Percentiles rank a stretch among this genome's conserved stretches.
phyloP scores from a whole-genome alignment of 2,888 invertebrate genomes.

The Phalera bucephala region DNA sequence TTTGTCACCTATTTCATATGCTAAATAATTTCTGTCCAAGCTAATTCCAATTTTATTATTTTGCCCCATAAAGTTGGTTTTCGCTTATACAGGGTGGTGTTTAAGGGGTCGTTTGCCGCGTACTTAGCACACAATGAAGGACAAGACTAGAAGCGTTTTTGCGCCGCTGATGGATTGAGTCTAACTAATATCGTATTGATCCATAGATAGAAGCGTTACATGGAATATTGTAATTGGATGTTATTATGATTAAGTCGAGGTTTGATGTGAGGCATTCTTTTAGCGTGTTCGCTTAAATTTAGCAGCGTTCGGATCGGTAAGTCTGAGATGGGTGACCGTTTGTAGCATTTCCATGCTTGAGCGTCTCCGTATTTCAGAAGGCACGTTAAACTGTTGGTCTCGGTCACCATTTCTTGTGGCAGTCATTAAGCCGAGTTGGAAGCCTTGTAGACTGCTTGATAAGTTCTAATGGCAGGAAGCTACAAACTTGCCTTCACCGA shows the following conservation, averaged over 20 bases:
- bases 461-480: too few species aligned
- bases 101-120: slow-evolving; percentile 53
- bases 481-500: too few species aligned
- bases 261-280: too few species aligned
- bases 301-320: too few species aligned
- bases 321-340: too few species aligned
- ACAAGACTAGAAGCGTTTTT: slow-evolving; percentile 55
- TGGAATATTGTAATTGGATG: slow-evolving; percentile 25
- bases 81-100: slow-evolving; percentile 9
- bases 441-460: too few species aligned
- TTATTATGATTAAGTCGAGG: slow-evolving; percentile 15
- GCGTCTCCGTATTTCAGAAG: too few species aligned
- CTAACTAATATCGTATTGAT: slow-evolving; percentile 59
- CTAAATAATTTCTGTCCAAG: background rate
- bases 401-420: too few species aligned
- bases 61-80: slow-evolving; percentile 29
- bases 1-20: background rate
- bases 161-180: slow-evolving; percentile 55
- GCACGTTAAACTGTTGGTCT: too few species aligned
- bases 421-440: too few species aligned
- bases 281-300: too few species aligned
- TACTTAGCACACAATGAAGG: slow-evolving; percentile 63
- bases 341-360: too few species aligned
- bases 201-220: slow-evolving; percentile 28
- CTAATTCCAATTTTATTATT: slow-evolving; percentile 1